Evolutionary conservation across 2,113 vertebrate genomes (phyloP).

Genomic region (Girardinichthys multiradiatus): DNA sequence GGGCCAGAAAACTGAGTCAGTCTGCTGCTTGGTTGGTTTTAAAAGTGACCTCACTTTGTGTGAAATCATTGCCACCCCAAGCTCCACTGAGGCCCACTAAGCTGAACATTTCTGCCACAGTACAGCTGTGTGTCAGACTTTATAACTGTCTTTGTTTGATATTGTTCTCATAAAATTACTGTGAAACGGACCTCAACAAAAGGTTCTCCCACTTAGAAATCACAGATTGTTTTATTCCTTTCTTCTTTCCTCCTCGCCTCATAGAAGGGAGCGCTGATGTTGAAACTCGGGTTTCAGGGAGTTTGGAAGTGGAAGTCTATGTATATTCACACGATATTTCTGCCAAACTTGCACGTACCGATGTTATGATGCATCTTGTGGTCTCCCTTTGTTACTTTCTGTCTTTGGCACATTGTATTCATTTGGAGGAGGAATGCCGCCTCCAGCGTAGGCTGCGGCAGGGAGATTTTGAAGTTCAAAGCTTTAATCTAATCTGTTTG

Average conservation of each 20-base stretch:
- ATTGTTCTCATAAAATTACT: background rate
- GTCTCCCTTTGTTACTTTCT: slow-evolving; percentile 13
- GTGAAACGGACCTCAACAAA: slow-evolving; percentile 4
- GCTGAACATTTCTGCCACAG: background rate
- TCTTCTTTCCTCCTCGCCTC: too few relatives aligned
- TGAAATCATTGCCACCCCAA: background rate
- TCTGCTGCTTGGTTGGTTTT: too few relatives aligned
- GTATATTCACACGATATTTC: slow-evolving; percentile 17
- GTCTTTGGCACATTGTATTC: background rate
- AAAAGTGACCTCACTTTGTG: background rate
- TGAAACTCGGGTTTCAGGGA: slow-evolving; percentile 4
- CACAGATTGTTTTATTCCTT: slow-evolving; percentile 6
- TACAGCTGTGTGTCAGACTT: background rate
- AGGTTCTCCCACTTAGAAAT: slow-evolving; percentile 11
- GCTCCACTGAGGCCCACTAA: slow-evolving; percentile 2
- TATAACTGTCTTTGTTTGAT: background rate
- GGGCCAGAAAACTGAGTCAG: too few relatives aligned
- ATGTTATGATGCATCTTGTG: background rate
- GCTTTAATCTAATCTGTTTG: background rate
- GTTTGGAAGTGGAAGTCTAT: slow-evolving; percentile 7
- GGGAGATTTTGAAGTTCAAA: background rate
- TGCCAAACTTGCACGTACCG: background rate
- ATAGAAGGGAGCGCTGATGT: background rate
- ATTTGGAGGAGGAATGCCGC: background rate
- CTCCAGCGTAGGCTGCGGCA: background rate